phyloP scores from a whole-genome alignment of 2,797 vertebrate genomes.

The Rhadinocentrus ornatus region DNA sequence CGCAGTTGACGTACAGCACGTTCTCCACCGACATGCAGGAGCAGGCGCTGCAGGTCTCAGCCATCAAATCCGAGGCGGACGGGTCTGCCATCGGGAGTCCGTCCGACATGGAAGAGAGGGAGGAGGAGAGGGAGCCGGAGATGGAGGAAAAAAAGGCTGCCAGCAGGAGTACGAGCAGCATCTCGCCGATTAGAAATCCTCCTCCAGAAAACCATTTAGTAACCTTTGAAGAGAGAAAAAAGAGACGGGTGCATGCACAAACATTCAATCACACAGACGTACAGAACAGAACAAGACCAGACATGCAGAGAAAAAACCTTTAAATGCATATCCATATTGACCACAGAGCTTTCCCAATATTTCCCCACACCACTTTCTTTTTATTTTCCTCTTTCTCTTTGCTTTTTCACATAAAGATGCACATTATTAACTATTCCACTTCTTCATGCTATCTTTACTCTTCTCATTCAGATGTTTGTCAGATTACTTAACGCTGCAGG shows the following conservation, averaged over 20 bases:
- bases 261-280: slow-evolving; percentile 32
- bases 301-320: slow-evolving; percentile 57
- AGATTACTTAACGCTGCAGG: slow-evolving; percentile 25
- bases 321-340: slow-evolving; percentile 54
- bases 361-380: too few species aligned
- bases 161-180: slow-evolving; percentile 97
- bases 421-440: neutral
- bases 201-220: slow-evolving; percentile 89
- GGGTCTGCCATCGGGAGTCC: slow-evolving; percentile 70
- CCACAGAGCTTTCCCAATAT: neutral
- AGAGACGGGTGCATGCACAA: slow-evolving; percentile 43
- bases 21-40: slow-evolving; percentile 98
- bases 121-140: slow-evolving; percentile 75
- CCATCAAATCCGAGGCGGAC: slow-evolving; percentile 83
- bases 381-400: too few species aligned
- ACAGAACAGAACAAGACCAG: slow-evolving; percentile 26
- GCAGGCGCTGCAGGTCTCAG: slow-evolving; percentile 96
- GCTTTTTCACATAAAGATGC: slow-evolving; percentile 3
- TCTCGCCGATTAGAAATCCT: slow-evolving; percentile 92
- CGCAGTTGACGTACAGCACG: slow-evolving; percentile 98
- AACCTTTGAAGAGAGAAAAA: slow-evolving; percentile 76
- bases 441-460: too few species aligned
- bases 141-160: slow-evolving; percentile 87
- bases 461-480: too few species aligned
- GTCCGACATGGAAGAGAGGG: slow-evolving; percentile 72